A percentile compares a stretch with the other conserved stretches of the same genome.
These are phyloP conservation scores for Agrypnus murinus DNA, from an alignment of 2,888 invertebrate genomes.

Conservation along the genomic window DNA sequence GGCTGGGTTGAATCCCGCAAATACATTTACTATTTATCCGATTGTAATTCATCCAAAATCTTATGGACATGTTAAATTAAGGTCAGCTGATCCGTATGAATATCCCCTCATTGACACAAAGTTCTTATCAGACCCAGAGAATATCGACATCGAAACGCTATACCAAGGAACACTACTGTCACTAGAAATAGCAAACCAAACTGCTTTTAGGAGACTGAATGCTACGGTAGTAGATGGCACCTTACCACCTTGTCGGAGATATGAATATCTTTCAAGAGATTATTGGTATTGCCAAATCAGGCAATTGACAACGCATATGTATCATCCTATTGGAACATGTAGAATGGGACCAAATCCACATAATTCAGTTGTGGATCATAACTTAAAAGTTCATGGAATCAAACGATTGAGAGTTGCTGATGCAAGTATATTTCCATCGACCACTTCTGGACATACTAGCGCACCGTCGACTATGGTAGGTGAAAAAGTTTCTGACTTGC, in stretches of 20 bases:
- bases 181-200: constrained; percentile 67
- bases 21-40: constrained; percentile 53
- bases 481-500: constrained; percentile 71
- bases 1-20: constrained; percentile 56
- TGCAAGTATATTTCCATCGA: constrained; percentile 73
- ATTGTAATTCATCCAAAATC: constrained; percentile 61
- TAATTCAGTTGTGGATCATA: constrained; percentile 74
- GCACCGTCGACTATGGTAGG: constrained; percentile 74
- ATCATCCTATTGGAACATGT: constrained; percentile 73
- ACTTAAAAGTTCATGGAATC: constrained; percentile 72
- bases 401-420: constrained; percentile 72
- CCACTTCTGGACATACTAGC: constrained; percentile 72
- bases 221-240: constrained; percentile 73
- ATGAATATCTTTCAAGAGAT: constrained; percentile 66
- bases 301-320: constrained; percentile 70
- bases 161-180: constrained; percentile 74
- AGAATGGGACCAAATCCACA: constrained; percentile 73
- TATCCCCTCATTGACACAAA: constrained; percentile 61
- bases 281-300: constrained; percentile 72
- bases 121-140: constrained; percentile 62
- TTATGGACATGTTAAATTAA: constrained; percentile 57
- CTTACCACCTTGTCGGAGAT: constrained; percentile 71
- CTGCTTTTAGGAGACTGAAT: constrained; percentile 76
- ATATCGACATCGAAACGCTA: constrained; percentile 75
- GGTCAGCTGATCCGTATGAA: constrained; percentile 60